Evolutionary conservation across 1,140 invertebrate genomes (phyloP).

Genomic region (Tribolium madens): DNA sequence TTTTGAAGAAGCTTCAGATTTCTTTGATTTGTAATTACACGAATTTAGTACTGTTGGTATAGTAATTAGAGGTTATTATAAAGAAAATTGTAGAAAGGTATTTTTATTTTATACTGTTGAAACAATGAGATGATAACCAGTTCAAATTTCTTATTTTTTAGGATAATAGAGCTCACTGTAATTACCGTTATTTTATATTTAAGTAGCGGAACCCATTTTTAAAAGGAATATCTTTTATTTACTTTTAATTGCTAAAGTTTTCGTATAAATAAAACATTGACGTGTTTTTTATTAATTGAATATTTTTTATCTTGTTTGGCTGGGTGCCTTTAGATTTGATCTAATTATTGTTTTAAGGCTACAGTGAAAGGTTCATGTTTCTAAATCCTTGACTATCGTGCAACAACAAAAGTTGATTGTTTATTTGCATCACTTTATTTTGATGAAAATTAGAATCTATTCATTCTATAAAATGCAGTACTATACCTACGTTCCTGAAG

Average conservation of each 20-base stretch:
- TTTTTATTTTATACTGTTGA: too few species aligned
- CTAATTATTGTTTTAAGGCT: conserved; percentile 22
- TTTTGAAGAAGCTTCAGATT: too few species aligned
- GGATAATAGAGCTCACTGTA: background rate
- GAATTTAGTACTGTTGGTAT: too few species aligned
- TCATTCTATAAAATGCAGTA: background rate
- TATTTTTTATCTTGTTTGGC: background rate
- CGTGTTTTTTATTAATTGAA: too few species aligned
- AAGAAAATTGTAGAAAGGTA: too few species aligned
- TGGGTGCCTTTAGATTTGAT: background rate
- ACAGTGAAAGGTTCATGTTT: conserved; percentile 22
- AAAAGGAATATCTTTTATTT: too few species aligned
- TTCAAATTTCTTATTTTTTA: background rate
- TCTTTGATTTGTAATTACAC: too few species aligned
- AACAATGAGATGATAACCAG: too few species aligned
- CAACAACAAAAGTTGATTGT: background rate
- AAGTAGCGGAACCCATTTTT: background rate
- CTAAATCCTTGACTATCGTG: background rate
- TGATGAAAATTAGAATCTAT: background rate
- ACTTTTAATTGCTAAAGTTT: too few species aligned
- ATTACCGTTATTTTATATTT: background rate
- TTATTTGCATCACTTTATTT: background rate
- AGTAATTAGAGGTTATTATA: too few species aligned
- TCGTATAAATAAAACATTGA: background rate
- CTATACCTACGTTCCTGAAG: background rate